Evolutionary conservation across 92 coral and sea anemone species (phyloP), one percentile per base, ranked within the genome.

Genomic region (Palythoa caribaeorum): DNA sequence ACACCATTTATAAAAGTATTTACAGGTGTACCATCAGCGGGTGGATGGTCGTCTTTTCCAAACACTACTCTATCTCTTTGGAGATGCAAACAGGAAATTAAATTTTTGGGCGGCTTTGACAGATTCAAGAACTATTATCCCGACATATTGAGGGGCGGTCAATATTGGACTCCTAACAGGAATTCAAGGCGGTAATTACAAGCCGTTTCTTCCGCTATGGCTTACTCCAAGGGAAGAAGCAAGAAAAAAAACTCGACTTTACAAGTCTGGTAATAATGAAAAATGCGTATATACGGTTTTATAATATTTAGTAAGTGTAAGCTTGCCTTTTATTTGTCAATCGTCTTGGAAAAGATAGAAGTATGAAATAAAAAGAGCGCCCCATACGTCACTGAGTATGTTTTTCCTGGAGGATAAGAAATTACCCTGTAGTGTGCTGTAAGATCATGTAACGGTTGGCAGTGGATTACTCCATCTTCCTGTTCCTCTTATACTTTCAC

Each of bases 121-220:
- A 36, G 75, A 38, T 17, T 36, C 47, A 38, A 36, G 9, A 70
- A 70, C 38, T 6, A 35, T 35, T 70, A 35, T 70, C 75, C 36
- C 36, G 75, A 70, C 19, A 9, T 15, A 20, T 70, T 15, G 75
- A 70, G 15, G 14, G 13, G 16, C 39, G 75, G 39, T 38, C 75
- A 70, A 70, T 70, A 70, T 70, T 35, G 75, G 75, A 70, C 75
- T 14, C 17, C 5, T 1, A 70, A 38, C 48, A 70, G 75, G 75
- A 70, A 70, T 9, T 70, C 15, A 35, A 35, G 47, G 6, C 39
- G 75, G 39, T 9, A 70, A 70, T 63, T 63, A 19, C 70, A 63
- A 20, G 70, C 21, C 10, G 8, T 4, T 62, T 63, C 35, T n/a
- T 17, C 21, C 36, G 37, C 70, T 16, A 3, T 63, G 36, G 70